Conservation (phyloP, 2,888 invertebrate genomes). For the Rotaria sp. region DNA sequence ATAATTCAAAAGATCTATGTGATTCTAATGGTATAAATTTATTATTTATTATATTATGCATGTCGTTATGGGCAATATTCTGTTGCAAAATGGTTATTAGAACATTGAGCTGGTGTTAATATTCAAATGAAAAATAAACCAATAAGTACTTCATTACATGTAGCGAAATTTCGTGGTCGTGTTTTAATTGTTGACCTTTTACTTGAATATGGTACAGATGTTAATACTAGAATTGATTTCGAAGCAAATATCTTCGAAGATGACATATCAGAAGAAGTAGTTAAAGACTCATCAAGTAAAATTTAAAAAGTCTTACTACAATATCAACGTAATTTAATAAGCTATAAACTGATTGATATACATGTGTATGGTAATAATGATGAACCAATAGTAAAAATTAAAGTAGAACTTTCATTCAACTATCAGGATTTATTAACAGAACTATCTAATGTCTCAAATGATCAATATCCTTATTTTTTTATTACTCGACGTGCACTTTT, state of each 20-base stretch:
- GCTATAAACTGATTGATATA: no score
- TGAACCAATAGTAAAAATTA: no score
- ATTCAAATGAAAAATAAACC: background rate
- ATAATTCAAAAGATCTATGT: background rate
- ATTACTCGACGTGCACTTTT: no score
- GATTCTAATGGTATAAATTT: background rate
- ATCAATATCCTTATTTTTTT: no score
- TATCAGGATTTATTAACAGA: no score
- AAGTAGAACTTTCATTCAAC: no score
- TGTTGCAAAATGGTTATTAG: background rate
- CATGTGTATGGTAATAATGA: no score
- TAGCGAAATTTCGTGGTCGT: background rate
- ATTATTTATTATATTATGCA: background rate
- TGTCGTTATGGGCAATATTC: background rate
- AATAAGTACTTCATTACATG: background rate
- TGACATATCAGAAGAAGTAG: background rate
- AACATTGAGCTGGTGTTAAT: background rate
- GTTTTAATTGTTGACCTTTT: background rate
- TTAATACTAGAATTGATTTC: background rate
- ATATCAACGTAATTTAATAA: no score
- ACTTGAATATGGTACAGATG: background rate
- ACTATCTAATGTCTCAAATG: no score
- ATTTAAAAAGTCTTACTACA: no score
- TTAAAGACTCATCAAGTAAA: no score
- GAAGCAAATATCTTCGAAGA: background rate